Conservation (phyloP, 1,140 invertebrate genomes). For the Paraescarpia echinospica region DNA sequence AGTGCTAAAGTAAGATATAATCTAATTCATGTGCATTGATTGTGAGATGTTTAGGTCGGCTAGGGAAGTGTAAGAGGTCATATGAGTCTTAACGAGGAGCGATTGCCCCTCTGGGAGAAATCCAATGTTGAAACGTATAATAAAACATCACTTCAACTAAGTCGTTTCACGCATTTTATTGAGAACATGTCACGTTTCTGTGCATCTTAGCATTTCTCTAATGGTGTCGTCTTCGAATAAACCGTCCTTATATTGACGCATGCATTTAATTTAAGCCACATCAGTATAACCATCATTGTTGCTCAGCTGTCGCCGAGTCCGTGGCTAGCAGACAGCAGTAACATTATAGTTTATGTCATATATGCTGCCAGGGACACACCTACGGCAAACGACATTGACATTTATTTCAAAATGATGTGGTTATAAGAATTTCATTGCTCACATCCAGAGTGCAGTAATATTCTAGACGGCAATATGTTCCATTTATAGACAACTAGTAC, state of each 20-base stretch:
- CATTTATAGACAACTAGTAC: background rate
- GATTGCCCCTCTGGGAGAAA: background rate
- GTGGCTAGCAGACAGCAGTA: background rate
- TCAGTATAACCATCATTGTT: background rate
- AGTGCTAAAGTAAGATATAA: too few species aligned
- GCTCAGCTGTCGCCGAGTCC: background rate
- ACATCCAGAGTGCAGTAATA: background rate
- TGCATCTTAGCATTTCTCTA: background rate
- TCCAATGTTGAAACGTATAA: background rate
- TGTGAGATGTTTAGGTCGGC: background rate
- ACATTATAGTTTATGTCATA: background rate
- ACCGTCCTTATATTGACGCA: background rate
- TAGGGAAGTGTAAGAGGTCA: background rate
- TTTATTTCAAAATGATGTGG: background rate
- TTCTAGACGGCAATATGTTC: background rate
- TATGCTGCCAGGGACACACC: background rate
- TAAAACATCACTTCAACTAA: background rate
- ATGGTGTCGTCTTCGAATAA: background rate
- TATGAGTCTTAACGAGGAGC: background rate
- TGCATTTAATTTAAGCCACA: background rate
- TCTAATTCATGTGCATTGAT: background rate
- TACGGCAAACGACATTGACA: background rate
- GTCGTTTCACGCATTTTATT: constrained; percentile 1
- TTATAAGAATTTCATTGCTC: background rate
- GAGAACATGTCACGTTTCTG: background rate